Evolutionary conservation across 2,797 vertebrate genomes (phyloP).

Genomic region (Takifugu rubripes): DNA sequence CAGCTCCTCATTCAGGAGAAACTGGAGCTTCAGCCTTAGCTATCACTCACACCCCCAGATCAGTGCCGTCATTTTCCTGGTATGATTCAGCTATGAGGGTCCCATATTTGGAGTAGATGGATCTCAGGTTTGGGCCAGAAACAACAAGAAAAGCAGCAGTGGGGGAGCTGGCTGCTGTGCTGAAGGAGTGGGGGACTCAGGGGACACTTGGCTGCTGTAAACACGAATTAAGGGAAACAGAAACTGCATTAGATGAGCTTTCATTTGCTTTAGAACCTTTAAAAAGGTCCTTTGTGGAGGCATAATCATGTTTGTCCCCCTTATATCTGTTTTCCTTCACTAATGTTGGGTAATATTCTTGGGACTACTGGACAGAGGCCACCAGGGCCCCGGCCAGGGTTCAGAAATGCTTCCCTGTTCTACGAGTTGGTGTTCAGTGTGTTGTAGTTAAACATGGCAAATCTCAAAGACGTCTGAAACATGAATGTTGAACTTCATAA

Average conservation of each 20-base stretch:
- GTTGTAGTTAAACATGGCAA: no score
- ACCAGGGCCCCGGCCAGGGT: slow-evolving; percentile 4
- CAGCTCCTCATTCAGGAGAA: no score
- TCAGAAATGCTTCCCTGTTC: no score
- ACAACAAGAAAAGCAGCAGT: background rate
- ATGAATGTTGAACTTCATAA: no score
- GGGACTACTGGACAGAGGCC: slow-evolving; percentile 54
- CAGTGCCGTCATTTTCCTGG: no score
- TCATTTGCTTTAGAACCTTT: no score
- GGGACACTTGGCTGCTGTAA: slow-evolving; percentile 43
- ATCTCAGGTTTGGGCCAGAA: slow-evolving; percentile 4
- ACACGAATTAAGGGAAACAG: slow-evolving; percentile 47
- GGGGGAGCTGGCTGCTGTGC: background rate
- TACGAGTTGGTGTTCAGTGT: no score
- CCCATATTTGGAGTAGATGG: slow-evolving; percentile 6
- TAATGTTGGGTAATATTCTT: slow-evolving; percentile 64
- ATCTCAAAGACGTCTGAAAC: no score
- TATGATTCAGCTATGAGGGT: slow-evolving; percentile 7
- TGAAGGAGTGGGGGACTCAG: slow-evolving; percentile 30
- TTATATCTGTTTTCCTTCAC: slow-evolving; percentile 67
- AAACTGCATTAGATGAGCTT: slow-evolving; percentile 24
- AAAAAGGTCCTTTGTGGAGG: slow-evolving; percentile 14
- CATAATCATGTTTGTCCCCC: slow-evolving; percentile 51
- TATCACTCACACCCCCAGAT: slow-evolving; percentile 19
- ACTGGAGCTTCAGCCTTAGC: slow-evolving; percentile 10